These are phyloP conservation scores for Papilio aristodemus DNA, from an alignment of 1,140 invertebrate genomes.

Conservation along the genomic window DNA sequence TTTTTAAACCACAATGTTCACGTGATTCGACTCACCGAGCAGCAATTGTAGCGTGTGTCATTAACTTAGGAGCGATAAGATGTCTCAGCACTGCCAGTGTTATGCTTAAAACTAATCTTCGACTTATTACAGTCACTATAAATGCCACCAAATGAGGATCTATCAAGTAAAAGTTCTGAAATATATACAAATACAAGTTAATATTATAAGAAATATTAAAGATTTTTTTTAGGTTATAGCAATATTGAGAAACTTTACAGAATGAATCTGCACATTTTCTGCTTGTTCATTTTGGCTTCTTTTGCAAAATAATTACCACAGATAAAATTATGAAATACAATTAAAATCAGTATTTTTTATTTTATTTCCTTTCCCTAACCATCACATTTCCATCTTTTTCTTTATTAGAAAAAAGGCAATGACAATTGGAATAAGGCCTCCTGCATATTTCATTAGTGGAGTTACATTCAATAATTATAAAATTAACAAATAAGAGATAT, in stretches of 20 bases:
- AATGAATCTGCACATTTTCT: too few species aligned
- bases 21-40: constrained; percentile 58
- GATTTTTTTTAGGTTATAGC: too few species aligned
- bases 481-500: constrained; percentile 16
- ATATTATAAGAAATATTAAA: constrained; percentile 33
- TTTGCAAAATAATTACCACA: too few species aligned
- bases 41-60: constrained; percentile 65
- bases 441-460: too few species aligned
- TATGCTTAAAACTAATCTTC: constrained; percentile 87
- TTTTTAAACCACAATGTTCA: background rate
- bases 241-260: too few species aligned
- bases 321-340: too few species aligned
- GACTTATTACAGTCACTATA: constrained; percentile 88
- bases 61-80: constrained; percentile 59
- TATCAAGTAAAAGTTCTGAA: constrained; percentile 97
- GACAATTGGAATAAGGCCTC: too few species aligned
- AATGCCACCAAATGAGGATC: constrained; percentile 92
- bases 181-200: constrained; percentile 50
- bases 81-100: constrained; percentile 49
- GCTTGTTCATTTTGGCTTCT: too few species aligned
- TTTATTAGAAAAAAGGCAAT: too few species aligned
- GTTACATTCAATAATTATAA: background rate
- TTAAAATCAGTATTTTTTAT: too few species aligned
- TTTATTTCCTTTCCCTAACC: too few species aligned
- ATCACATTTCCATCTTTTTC: too few species aligned